Conservation (phyloP, 2,888 invertebrate genomes). For the Aleiodes leptofemur region DNA sequence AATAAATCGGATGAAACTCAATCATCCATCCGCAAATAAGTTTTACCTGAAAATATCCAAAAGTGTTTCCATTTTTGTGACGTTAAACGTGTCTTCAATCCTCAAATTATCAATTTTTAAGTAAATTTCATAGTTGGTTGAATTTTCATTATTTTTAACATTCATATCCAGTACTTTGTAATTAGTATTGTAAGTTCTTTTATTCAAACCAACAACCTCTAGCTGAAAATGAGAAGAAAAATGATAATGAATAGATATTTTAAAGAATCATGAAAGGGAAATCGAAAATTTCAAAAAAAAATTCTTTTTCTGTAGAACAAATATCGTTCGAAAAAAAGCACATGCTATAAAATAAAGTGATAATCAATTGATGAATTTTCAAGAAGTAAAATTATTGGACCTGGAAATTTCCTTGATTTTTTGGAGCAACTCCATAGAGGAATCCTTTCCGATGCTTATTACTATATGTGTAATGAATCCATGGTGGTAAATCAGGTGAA, state of each 20-base stretch:
- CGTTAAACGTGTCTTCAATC: conserved; percentile 90
- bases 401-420: conserved; percentile 77
- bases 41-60: conserved; percentile 82
- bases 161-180: conserved; percentile 80
- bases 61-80: conserved; percentile 82
- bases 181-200: conserved; percentile 86
- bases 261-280: too few species aligned
- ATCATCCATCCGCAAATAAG: neutral
- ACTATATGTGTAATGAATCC: conserved; percentile 91
- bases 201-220: conserved; percentile 87
- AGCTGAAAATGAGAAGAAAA: conserved; percentile 75
- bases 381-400: conserved; percentile 58
- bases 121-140: conserved; percentile 86
- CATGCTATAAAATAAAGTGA: neutral
- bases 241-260: too few species aligned
- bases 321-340: neutral
- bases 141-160: conserved; percentile 81
- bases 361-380: neutral
- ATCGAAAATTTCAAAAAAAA: too few species aligned
- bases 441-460: conserved; percentile 86
- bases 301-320: too few species aligned
- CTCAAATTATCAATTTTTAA: conserved; percentile 93
- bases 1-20: too few species aligned
- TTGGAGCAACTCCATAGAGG: conserved; percentile 90
- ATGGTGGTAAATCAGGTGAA: conserved; percentile 89